A percentile compares a stretch with the other conserved stretches of the same genome.
These are phyloP conservation scores for Oryzias javanicus DNA, from an alignment of 2,113 vertebrate species.

Conservation along the genomic window DNA sequence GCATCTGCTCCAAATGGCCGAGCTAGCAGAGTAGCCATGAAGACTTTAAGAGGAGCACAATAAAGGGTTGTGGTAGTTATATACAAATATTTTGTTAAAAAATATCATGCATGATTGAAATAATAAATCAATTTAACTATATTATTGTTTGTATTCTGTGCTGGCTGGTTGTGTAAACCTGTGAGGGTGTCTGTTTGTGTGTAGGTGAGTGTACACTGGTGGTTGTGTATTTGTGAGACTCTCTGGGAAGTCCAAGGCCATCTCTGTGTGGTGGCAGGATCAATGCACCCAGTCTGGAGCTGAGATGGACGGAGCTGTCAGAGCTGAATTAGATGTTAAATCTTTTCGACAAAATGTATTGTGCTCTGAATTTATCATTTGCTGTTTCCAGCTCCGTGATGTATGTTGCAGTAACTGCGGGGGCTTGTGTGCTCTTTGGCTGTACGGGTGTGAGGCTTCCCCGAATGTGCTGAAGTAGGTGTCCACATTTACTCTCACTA, in stretches of 20 bases:
- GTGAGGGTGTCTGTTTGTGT: constrained; percentile 17
- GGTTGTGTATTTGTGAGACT: constrained; percentile 16
- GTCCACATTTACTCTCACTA: constrained; percentile 39
- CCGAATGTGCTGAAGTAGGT: constrained; percentile 72
- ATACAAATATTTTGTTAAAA: constrained; percentile 11
- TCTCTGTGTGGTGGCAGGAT: constrained; percentile 58
- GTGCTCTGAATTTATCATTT: constrained; percentile 82
- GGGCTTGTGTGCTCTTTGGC: constrained; percentile 31
- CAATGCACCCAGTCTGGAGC: constrained; percentile 63
- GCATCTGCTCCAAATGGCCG: constrained; percentile 49
- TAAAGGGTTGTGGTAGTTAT: constrained; percentile 29
- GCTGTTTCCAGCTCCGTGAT: constrained; percentile 77
- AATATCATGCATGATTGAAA: too few relatives aligned
- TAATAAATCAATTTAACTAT: too few relatives aligned
- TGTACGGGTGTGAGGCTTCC: constrained; percentile 39
- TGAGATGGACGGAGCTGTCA: constrained; percentile 78
- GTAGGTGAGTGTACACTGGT: constrained; percentile 12
- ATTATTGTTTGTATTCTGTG: too few relatives aligned
- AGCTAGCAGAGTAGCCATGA: constrained; percentile 33
- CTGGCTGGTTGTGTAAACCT: constrained; percentile 7
- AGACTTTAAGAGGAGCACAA: constrained; percentile 35
- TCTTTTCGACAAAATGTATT: constrained; percentile 83
- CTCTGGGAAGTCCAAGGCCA: constrained; percentile 73
- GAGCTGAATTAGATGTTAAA: constrained; percentile 83
- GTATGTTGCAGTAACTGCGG: constrained; percentile 63